These are phyloP conservation scores for Diorhabda carinulata DNA, from an alignment of 1,140 invertebrate genomes.

Conservation along the genomic window DNA sequence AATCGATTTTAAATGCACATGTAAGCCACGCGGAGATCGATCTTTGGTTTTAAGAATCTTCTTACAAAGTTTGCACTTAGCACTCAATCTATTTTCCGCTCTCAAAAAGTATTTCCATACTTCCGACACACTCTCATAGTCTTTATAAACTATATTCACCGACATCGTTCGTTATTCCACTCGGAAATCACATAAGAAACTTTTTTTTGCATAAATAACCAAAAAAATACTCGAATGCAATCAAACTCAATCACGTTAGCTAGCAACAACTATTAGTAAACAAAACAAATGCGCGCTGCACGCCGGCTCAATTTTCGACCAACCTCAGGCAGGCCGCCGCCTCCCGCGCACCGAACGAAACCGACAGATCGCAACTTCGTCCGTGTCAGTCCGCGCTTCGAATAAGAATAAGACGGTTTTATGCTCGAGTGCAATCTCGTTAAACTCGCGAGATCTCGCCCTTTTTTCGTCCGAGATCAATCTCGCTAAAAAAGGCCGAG, in stretches of 20 bases:
- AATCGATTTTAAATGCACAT: constrained; percentile 21
- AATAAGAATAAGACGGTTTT: constrained; percentile 6
- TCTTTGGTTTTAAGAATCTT: constrained; percentile 21
- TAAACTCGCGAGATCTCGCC: constrained; percentile 25
- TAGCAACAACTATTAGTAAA: too few relatives aligned
- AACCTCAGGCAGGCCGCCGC: background rate
- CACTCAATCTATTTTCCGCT: constrained; percentile 16
- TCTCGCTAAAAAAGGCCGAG: constrained; percentile 12
- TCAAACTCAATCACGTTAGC: constrained; percentile 16
- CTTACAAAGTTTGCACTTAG: constrained; percentile 19
- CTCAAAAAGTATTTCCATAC: constrained; percentile 21
- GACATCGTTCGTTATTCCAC: constrained; percentile 20
- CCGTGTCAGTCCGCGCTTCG: too few relatives aligned
- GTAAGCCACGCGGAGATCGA: constrained; percentile 11
- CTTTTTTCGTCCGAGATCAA: constrained; percentile 24
- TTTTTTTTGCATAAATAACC: constrained; percentile 13
- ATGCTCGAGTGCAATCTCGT: constrained; percentile 25
- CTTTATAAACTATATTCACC: constrained; percentile 17
- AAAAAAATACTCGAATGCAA: constrained; percentile 17
- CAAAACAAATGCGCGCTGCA: background rate
- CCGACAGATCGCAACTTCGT: too few relatives aligned
- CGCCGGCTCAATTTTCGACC: constrained; percentile 12
- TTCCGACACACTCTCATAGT: constrained; percentile 9
- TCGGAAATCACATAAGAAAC: background rate
- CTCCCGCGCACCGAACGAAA: constrained; percentile 1